These are phyloP conservation scores for Porites lutea DNA, from an alignment of 64 coral and sea anemone species.

Conservation along the genomic window DNA sequence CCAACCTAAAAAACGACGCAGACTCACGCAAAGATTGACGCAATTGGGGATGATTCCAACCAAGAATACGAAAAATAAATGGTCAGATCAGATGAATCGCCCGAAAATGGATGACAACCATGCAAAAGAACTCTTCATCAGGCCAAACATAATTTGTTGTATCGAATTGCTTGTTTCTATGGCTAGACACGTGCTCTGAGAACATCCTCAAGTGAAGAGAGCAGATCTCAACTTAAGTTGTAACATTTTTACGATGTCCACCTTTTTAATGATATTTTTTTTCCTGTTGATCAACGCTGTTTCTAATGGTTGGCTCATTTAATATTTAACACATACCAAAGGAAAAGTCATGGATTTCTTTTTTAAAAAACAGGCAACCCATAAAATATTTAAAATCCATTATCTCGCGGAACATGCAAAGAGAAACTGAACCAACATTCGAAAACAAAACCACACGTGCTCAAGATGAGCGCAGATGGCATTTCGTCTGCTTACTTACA, in stretches of 20 bases:
- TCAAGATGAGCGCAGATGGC: neutral
- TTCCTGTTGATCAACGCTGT: neutral
- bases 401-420: neutral
- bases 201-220: neutral
- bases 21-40: no score
- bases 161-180: neutral
- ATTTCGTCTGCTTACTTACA: neutral
- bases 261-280: no score
- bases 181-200: neutral
- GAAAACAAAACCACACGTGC: neutral
- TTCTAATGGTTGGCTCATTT: neutral
- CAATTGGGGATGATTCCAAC: neutral
- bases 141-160: neutral
- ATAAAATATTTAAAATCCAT: constrained; percentile 30
- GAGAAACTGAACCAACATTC: neutral
- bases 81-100: no score
- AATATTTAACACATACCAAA: neutral
- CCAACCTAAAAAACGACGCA: no score
- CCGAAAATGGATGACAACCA: no score
- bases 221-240: no score
- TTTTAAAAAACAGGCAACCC: neutral
- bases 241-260: no score
- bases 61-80: neutral
- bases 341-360: neutral
- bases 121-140: neutral